phyloP scores from a whole-genome alignment of 2,113 vertebrate genomes.

The Chionodraco myersi region DNA sequence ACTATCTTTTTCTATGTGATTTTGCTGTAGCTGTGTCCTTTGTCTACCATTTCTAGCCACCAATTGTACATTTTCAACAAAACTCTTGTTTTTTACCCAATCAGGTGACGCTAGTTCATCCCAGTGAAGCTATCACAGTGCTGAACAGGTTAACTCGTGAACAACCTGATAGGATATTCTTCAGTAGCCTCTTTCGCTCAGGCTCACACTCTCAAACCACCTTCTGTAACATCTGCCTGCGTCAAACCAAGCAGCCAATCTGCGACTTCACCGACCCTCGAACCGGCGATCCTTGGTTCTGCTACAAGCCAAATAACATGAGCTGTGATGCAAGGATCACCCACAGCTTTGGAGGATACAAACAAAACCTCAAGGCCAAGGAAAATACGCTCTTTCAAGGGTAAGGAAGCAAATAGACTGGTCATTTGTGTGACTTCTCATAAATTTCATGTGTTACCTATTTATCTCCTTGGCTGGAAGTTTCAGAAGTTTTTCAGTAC shows the following conservation, averaged over 20 bases:
- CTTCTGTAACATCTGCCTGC: background rate
- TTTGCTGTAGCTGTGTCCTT: too few species aligned
- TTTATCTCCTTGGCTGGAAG: too few species aligned
- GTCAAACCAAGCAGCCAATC: background rate
- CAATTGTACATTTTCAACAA: too few species aligned
- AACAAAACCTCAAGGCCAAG: constrained; percentile 79
- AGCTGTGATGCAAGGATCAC: constrained; percentile 87
- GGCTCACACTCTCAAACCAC: background rate
- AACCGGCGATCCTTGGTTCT: constrained; percentile 94
- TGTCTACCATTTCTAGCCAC: background rate
- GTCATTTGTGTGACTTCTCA: too few species aligned
- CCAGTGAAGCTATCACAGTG: constrained; percentile 89
- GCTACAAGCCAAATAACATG: constrained; percentile 90
- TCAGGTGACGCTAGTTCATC: constrained; percentile 87
- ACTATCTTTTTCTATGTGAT: background rate
- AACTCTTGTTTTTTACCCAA: background rate
- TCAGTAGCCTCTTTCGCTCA: constrained; percentile 87
- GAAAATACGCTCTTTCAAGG: constrained; percentile 89
- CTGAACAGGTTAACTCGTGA: constrained; percentile 87
- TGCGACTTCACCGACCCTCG: constrained; percentile 46
- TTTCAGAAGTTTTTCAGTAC: too few species aligned
- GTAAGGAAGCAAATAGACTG: background rate
- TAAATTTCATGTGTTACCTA: too few species aligned
- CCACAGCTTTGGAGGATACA: constrained; percentile 86
- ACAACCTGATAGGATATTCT: constrained; percentile 88